Evolutionary conservation across 1,140 invertebrate genomes (phyloP), one percentile per base, ranked within the genome.

Genomic region (Aphidius ervi): DNA sequence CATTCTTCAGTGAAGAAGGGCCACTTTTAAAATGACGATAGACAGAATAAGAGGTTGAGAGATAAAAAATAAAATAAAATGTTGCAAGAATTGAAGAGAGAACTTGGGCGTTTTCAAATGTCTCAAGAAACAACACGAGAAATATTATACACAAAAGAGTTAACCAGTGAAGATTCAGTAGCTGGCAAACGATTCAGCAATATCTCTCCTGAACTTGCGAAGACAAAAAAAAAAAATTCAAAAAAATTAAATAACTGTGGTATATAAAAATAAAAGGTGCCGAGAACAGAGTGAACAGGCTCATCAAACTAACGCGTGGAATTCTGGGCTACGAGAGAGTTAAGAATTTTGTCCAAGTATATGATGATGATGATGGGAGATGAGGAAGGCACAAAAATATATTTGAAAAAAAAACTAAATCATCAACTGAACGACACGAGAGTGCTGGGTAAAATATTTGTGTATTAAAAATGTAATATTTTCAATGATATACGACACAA

Each of bases 141-240:
- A 31, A 48, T 63, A 72, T 73, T 70, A 73, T 74, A 16, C 65
- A 68, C 68, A 52, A 65, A 65, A 23, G 68, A 68, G 59, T 67
- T 67, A 65, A 69, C 70, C 67, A 63, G 56, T 53, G 58, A 69
- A 66, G 70, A 70, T 68, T 65, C 70, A 67, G 71, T 73, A 73
- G 71, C 66, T 64, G 64, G 64, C 61, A 67, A 68, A 31, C 23
- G 4, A 31, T 31, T 31, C 23, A 31, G 4, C 23, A 4, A 31
- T 31, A 31, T 31, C 23, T 31, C 23, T 31, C 4, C 23, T 66
- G 67, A 69, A 66, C 63, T 67, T 52, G 62, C 63, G 58, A 57
- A 64, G 58, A 61, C 46, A 1, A 55, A 62, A 62, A 61, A 69
- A 70, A 65, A 63, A 65, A 9, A 52, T 39, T 39, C 9, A 52